Conservation (phyloP, 1,140 invertebrate species). For the Eurosta solidaginis region DNA sequence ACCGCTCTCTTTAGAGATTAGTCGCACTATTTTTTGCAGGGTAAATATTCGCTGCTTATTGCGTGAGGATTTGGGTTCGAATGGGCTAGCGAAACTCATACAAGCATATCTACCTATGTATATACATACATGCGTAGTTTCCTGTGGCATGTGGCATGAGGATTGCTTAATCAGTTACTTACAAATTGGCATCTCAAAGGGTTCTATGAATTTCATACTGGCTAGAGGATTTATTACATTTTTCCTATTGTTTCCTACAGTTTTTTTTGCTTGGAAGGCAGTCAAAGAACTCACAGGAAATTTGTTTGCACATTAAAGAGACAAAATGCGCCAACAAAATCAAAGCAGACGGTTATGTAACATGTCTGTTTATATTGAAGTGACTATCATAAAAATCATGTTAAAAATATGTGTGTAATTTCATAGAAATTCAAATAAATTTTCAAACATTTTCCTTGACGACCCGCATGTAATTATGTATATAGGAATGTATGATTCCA, state of each 20-base stretch:
- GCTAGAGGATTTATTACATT: conserved; percentile 4
- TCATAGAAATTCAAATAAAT: conserved; percentile 13
- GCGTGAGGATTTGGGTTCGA: too few relatives aligned
- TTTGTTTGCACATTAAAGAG: conserved; percentile 21
- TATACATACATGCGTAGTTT: not conserved
- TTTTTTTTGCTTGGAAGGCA: not conserved
- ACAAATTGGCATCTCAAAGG: conserved; percentile 14
- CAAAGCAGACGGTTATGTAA: too few relatives aligned
- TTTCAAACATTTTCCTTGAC: not conserved
- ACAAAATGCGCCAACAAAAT: not conserved
- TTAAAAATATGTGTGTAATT: not conserved
- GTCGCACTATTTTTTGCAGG: too few relatives aligned
- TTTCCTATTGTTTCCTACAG: conserved; percentile 16
- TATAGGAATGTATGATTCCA: not conserved
- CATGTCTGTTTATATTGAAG: not conserved
- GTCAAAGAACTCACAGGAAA: conserved; percentile 11
- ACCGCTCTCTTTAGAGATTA: too few relatives aligned
- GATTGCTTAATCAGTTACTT: conserved; percentile 26
- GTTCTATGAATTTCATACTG: not conserved
- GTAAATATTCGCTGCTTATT: too few relatives aligned
- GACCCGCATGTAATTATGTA: too few relatives aligned
- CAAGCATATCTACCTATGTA: not conserved
- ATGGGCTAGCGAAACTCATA: not conserved
- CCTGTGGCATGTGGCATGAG: not conserved
- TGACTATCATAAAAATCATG: not conserved